Conservation (phyloP, 1,140 invertebrate genomes). For the Laupala kohalensis region DNA sequence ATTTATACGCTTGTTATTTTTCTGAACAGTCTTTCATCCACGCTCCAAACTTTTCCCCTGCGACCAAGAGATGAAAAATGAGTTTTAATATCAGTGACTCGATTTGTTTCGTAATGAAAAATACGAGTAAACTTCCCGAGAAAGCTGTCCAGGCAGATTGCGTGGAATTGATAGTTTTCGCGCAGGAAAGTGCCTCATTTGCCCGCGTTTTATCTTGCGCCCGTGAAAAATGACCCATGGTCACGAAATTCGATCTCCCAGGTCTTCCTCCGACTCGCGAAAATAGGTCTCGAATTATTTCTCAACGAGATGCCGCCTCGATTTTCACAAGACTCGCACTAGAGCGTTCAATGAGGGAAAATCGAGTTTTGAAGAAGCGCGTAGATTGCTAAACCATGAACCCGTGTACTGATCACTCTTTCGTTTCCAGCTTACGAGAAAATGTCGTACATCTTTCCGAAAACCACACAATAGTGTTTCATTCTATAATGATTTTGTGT, state of each 20-base stretch:
- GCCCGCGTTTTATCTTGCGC: not conserved
- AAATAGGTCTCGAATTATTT: not conserved
- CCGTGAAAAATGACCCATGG: not conserved
- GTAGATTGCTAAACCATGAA: no score
- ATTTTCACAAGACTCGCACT: no score
- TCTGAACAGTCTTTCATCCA: not conserved
- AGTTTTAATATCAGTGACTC: not conserved
- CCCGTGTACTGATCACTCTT: no score
- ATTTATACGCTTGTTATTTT: no score
- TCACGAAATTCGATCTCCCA: not conserved
- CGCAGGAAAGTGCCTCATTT: not conserved
- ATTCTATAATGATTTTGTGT: no score
- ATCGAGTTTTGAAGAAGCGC: no score
- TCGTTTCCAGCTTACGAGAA: no score
- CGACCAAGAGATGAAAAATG: not conserved
- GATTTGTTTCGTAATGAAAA: not conserved
- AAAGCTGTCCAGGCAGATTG: not conserved
- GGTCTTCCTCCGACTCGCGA: not conserved
- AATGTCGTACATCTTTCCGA: no score
- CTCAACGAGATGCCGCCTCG: no score
- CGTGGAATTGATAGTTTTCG: not conserved
- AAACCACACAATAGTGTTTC: no score
- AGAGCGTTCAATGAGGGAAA: no score
- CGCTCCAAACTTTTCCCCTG: not conserved
- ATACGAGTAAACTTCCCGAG: not conserved